phyloP scores from a whole-genome alignment of 2,888 invertebrate species.

The Atethmia centrago region DNA sequence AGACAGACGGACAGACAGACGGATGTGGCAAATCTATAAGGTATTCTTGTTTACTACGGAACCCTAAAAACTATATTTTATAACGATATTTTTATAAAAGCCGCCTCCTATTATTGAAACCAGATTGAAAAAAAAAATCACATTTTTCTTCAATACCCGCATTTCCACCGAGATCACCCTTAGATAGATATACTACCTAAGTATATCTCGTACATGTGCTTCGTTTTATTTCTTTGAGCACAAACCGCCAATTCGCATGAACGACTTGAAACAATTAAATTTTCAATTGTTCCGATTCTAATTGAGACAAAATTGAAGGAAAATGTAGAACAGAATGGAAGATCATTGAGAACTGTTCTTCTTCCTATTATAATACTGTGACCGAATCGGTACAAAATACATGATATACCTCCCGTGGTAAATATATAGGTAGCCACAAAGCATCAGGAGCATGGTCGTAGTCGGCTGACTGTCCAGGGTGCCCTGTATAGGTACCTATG shows the following conservation, averaged over 20 bases:
- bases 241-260: not conserved
- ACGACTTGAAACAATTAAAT: constrained; percentile 9
- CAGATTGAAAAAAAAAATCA: not conserved
- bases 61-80: too few species aligned
- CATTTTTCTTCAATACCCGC: not conserved
- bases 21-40: too few species aligned
- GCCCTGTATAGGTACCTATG: not conserved
- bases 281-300: constrained; percentile 1
- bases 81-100: not conserved
- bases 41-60: too few species aligned
- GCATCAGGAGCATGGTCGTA: not conserved
- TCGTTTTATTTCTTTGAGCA: constrained; percentile 11
- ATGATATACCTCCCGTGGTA: not conserved
- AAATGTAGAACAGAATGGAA: constrained; percentile 13
- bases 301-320: constrained; percentile 12
- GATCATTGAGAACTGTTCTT: not conserved
- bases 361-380: too few species aligned
- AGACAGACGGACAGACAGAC: too few species aligned
- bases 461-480: not conserved
- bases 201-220: not conserved
- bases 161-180: not conserved
- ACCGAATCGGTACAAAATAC: not conserved
- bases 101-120: not conserved
- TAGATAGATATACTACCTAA: not conserved
- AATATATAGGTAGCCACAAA: not conserved